A percentile compares a stretch with the other conserved stretches of the same genome.
phyloP scores from a whole-genome alignment of 92 coral and sea anemone genomes.

The Diadumene lineata region DNA sequence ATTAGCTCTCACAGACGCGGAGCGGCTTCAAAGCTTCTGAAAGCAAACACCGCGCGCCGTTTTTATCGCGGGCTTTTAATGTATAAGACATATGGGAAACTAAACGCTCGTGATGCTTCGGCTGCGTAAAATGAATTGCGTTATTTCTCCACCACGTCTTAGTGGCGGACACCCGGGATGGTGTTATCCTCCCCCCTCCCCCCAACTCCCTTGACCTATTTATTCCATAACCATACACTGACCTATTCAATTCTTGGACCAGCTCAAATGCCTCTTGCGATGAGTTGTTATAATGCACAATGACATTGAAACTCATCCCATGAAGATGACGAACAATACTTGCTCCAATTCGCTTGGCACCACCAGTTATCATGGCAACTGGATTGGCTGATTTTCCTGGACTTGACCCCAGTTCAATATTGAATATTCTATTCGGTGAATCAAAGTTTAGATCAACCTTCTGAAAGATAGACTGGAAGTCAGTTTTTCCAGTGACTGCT shows the following conservation, averaged over 20 bases:
- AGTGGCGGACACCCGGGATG: too few species aligned
- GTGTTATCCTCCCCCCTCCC: too few species aligned
- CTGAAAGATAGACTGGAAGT: conserved; percentile 52
- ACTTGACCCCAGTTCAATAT: not conserved
- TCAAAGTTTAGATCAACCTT: not conserved
- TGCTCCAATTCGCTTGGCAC: conserved; percentile 70
- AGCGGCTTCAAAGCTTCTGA: too few species aligned
- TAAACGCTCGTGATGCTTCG: too few species aligned
- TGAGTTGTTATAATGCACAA: conserved; percentile 65
- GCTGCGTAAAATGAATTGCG: too few species aligned
- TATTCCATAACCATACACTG: not conserved
- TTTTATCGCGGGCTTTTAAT: too few species aligned
- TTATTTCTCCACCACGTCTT: too few species aligned
- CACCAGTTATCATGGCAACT: conserved; percentile 73
- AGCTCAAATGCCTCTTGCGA: conserved; percentile 22
- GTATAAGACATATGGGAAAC: too few species aligned
- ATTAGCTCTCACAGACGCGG: too few species aligned
- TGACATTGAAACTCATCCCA: conserved; percentile 44
- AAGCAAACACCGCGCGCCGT: too few species aligned
- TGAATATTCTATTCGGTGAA: not conserved
- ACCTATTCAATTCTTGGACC: conserved; percentile 59
- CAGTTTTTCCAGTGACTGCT: conserved; percentile 43
- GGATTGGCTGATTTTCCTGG: conserved; percentile 5
- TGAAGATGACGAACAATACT: conserved; percentile 49
- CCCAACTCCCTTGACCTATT: too few species aligned